Percentiles rank a stretch among this genome's conserved stretches.
Conservation (phyloP, 2,113 vertebrate genomes). For the Vidua macroura region DNA sequence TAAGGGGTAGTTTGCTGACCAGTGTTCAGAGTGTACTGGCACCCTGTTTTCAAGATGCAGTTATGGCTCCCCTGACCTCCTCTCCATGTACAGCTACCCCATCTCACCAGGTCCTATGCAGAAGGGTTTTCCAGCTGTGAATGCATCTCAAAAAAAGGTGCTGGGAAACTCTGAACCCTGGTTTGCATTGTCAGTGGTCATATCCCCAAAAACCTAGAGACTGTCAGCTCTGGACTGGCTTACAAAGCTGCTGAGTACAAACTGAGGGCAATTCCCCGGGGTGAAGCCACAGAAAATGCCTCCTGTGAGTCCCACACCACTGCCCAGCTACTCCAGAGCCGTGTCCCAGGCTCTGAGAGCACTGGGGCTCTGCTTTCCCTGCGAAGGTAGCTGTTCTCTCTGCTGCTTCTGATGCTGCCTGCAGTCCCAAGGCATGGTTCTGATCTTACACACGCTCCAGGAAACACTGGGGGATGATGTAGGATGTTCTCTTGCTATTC, state of each 20-base stretch:
- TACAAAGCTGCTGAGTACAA: neutral
- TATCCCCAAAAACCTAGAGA: neutral
- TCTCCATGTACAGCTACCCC: neutral
- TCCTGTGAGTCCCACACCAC: neutral
- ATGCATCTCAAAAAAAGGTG: neutral
- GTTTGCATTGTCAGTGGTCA: neutral
- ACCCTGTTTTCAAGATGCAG: neutral
- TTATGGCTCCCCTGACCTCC: neutral
- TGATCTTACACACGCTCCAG: neutral
- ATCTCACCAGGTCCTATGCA: fast-evolving
- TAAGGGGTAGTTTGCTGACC: neutral
- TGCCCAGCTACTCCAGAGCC: neutral
- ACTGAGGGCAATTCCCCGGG: neutral
- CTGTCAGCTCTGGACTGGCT: neutral
- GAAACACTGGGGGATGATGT: neutral
- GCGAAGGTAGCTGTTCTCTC: neutral
- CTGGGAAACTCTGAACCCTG: neutral
- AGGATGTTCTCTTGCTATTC: neutral
- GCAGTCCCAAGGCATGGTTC: neutral
- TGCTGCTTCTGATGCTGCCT: neutral
- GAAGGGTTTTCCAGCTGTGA: neutral
- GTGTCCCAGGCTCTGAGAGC: neutral
- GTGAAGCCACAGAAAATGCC: neutral
- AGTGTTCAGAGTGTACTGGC: neutral
- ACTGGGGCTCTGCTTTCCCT: neutral